Conservation (phyloP, 2,113 vertebrate species). For the Ovis canadensis region DNA sequence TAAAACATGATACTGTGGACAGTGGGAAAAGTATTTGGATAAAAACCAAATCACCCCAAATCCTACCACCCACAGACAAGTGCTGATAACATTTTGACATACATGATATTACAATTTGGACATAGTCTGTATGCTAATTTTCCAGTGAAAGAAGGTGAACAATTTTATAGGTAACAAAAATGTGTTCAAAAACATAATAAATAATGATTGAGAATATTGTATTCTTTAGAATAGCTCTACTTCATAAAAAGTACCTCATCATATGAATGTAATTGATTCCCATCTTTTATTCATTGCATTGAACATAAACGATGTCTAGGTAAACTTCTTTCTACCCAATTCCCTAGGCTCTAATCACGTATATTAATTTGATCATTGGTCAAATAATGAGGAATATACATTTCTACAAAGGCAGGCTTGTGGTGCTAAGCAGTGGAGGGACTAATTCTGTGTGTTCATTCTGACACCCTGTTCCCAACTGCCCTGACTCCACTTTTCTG, state of each 20-base stretch:
- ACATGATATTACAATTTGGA: not conserved
- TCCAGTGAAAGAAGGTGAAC: not conserved
- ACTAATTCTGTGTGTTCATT: too few species aligned
- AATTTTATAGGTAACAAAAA: not conserved
- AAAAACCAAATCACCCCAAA: not conserved
- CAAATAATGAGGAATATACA: too few species aligned
- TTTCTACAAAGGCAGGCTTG: too few species aligned
- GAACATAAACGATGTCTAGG: not conserved
- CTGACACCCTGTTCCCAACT: too few species aligned
- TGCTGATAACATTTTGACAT: not conserved
- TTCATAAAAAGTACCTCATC: not conserved
- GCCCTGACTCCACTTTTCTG: too few species aligned
- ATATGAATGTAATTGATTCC: not conserved
- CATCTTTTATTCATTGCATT: not conserved
- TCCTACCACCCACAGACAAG: not conserved
- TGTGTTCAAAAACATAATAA: not conserved
- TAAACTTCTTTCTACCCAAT: not conserved
- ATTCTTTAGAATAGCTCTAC: not conserved
- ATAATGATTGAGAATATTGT: not conserved
- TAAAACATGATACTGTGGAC: not conserved
- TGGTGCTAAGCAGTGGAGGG: too few species aligned
- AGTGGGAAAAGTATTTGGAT: not conserved
- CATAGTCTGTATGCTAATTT: not conserved
- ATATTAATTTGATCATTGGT: too few species aligned
- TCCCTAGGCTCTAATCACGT: too few species aligned